Conservation (phyloP, 2,888 invertebrate genomes). For the Clanis bilineata region DNA sequence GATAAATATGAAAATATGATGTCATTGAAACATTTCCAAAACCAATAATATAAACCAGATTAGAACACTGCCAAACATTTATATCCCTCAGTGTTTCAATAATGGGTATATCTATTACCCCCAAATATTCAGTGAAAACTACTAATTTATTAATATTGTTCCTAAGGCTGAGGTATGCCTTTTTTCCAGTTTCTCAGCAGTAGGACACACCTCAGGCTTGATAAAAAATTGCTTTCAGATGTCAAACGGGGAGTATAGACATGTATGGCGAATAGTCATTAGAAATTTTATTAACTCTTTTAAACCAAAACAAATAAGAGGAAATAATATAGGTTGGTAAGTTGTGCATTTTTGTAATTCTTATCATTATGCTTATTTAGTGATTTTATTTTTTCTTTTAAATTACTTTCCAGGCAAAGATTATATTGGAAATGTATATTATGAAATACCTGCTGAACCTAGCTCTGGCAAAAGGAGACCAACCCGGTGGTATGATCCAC, state of each 20-base stretch:
- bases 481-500: constrained; percentile 88
- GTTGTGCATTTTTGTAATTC: background rate
- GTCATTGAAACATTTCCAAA: too few relatives aligned
- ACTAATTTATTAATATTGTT: too few relatives aligned
- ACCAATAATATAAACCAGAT: too few relatives aligned
- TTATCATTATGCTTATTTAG: background rate
- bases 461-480: constrained; percentile 84
- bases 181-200: too few relatives aligned
- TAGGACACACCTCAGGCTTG: background rate
- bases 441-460: constrained; percentile 87
- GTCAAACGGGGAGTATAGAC: constrained; percentile 57
- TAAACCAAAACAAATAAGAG: constrained; percentile 59
- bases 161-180: too few relatives aligned
- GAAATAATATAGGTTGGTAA: constrained; percentile 60
- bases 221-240: constrained; percentile 48
- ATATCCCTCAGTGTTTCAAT: too few relatives aligned
- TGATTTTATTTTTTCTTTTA: constrained; percentile 24
- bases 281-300: constrained; percentile 85
- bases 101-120: too few relatives aligned
- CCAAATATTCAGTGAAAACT: too few relatives aligned
- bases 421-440: constrained; percentile 91
- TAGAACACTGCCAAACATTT: too few relatives aligned
- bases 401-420: constrained; percentile 84
- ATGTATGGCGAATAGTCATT: constrained; percentile 73
- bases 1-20: too few relatives aligned